Evolutionary conservation across 2,113 vertebrate species (phyloP).

Genomic region (Canis aureus): DNA sequence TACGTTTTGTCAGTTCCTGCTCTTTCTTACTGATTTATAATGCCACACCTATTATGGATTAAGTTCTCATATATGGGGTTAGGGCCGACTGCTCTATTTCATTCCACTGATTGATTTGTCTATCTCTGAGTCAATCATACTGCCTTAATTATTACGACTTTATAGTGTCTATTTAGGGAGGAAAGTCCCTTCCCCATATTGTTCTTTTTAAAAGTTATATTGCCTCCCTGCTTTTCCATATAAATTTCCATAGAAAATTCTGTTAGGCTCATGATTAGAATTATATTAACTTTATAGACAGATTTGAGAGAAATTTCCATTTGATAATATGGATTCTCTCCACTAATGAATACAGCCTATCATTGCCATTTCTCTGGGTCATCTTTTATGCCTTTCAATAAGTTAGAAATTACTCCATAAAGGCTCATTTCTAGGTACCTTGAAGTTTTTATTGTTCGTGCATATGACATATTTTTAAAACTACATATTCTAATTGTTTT

Average conservation of each 20-base stretch:
- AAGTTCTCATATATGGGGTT: neutral
- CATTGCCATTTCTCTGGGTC: neutral
- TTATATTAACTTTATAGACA: neutral
- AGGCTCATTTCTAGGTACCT: conserved; percentile 43
- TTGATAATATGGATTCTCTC: conserved; percentile 43
- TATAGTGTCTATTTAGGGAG: neutral
- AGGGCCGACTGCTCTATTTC: neutral
- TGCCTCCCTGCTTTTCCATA: neutral
- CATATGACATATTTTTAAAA: conserved; percentile 25
- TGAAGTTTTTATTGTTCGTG: conserved; percentile 38
- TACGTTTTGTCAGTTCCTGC: neutral
- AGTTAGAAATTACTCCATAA: conserved; percentile 59
- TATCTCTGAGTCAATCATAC: neutral
- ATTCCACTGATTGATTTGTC: neutral
- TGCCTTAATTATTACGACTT: neutral
- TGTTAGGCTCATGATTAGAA: neutral
- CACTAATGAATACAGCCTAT: neutral
- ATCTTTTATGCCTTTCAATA: conserved; percentile 56
- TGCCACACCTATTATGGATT: neutral
- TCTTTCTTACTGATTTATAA: neutral
- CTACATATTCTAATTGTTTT: neutral
- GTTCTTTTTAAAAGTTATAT: neutral
- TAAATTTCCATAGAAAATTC: neutral
- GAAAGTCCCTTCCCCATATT: neutral
- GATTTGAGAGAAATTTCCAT: conserved; percentile 31